phyloP scores from a whole-genome alignment of 2,888 invertebrate genomes.

The Nineta flava region DNA sequence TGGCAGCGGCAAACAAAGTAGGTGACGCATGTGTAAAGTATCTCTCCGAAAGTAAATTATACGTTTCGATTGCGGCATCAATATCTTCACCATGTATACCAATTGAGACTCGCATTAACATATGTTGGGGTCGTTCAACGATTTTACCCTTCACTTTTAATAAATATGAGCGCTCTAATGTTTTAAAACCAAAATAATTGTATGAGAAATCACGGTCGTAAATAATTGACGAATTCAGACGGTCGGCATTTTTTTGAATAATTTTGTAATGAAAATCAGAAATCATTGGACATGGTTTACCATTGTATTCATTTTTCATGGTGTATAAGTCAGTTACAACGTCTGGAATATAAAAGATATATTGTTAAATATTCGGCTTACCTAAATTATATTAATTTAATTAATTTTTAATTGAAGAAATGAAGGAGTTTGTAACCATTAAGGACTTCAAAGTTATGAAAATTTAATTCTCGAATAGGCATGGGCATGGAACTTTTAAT shows the following conservation, averaged over 20 bases:
- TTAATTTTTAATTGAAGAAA: not conserved
- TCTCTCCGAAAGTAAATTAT: constrained; percentile 84
- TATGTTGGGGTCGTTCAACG: constrained; percentile 93
- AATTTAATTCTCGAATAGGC: too few species aligned
- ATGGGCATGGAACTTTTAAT: too few species aligned
- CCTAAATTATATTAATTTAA: not conserved
- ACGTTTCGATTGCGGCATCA: constrained; percentile 84
- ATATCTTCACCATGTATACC: constrained; percentile 94
- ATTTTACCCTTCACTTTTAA: constrained; percentile 83
- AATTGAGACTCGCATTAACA: constrained; percentile 95
- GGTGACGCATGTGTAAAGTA: constrained; percentile 98
- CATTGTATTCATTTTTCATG: constrained; percentile 56
- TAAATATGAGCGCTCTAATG: constrained; percentile 87
- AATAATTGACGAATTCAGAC: constrained; percentile 85
- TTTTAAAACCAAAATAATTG: constrained; percentile 99
- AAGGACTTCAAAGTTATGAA: too few species aligned
- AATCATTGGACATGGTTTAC: constrained; percentile 65
- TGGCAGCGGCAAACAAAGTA: constrained; percentile 91
- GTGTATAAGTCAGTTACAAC: constrained; percentile 78
- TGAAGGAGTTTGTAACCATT: too few species aligned
- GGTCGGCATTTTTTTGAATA: constrained; percentile 73
- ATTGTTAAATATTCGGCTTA: not conserved
- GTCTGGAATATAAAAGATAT: constrained; percentile 44
- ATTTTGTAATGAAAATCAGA: constrained; percentile 67
- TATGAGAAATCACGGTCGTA: constrained; percentile 95